phyloP scores from a whole-genome alignment of 2,888 invertebrate genomes.

The Phengaris arion region DNA sequence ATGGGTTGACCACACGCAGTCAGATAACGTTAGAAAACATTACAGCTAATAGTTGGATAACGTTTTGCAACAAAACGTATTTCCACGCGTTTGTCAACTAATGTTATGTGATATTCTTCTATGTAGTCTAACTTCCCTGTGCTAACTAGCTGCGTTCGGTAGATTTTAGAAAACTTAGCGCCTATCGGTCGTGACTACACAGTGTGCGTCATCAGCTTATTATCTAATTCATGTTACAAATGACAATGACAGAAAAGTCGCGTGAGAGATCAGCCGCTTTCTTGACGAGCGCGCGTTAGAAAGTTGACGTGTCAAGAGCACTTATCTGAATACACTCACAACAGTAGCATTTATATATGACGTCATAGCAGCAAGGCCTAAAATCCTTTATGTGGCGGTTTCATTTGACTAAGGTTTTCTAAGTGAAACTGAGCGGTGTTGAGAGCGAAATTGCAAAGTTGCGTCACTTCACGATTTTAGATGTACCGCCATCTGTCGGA shows the following conservation, averaged over 20 bases:
- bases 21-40: too few relatives aligned
- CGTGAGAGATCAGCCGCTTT: slow-evolving; percentile 49
- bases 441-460: too few relatives aligned
- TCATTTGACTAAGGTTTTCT: too few relatives aligned
- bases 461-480: too few relatives aligned
- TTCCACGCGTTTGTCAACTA: not conserved
- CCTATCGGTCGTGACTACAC: not conserved
- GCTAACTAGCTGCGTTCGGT: too few relatives aligned
- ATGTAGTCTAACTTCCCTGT: too few relatives aligned
- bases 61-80: too few relatives aligned
- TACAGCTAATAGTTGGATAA: too few relatives aligned
- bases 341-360: not conserved
- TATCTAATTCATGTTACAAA: slow-evolving; percentile 14
- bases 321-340: slow-evolving; percentile 23
- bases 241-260: slow-evolving; percentile 29
- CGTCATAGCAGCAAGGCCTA: not conserved
- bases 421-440: too few relatives aligned
- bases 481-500: too few relatives aligned
- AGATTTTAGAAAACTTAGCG: not conserved
- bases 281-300: slow-evolving; percentile 49
- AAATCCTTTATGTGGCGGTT: too few relatives aligned
- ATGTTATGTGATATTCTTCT: not conserved
- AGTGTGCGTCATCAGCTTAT: not conserved
- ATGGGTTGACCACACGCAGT: too few relatives aligned
- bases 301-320: slow-evolving; percentile 44